These are phyloP conservation scores for Misgurnus anguillicaudatus DNA, from an alignment of 2,113 vertebrate genomes.

Conservation along the genomic window DNA sequence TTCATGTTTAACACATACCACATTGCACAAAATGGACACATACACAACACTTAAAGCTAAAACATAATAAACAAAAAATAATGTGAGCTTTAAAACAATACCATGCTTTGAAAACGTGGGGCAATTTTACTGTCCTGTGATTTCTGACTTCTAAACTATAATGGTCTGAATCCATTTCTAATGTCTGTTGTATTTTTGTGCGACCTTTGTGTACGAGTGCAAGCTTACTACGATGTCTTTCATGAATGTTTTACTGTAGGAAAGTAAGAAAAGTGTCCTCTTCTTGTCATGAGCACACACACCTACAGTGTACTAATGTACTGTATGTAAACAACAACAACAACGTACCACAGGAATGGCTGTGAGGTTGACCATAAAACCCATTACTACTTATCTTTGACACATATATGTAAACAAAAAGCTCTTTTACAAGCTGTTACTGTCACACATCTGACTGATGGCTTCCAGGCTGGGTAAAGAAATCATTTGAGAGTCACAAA, in stretches of 20 bases:
- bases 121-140: constrained; percentile 52
- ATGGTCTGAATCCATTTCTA: constrained; percentile 31
- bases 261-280: constrained; percentile 26
- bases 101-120: constrained; percentile 72
- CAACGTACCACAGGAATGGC: constrained; percentile 15
- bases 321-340: background rate
- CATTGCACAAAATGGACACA: constrained; percentile 58
- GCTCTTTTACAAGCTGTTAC: constrained; percentile 3
- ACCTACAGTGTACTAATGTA: constrained; percentile 15
- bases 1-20: constrained; percentile 73
- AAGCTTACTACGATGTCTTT: constrained; percentile 49
- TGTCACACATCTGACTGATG: constrained; percentile 14
- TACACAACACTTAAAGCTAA: constrained; percentile 55
- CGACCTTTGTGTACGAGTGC: constrained; percentile 1
- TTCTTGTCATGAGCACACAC: constrained; percentile 25
- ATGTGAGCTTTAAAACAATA: constrained; percentile 69
- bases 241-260: constrained; percentile 27
- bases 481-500: background rate
- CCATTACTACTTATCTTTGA: background rate
- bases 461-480: background rate
- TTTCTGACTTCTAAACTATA: constrained; percentile 36
- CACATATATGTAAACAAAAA: background rate
- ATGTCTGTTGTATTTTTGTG: constrained; percentile 11
- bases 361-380: background rate
- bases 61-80: constrained; percentile 64